Percentiles rank a stretch among this genome's conserved stretches.
Evolutionary conservation across 2,797 vertebrate species (phyloP).

Genomic region (Coregonus sp.): DNA sequence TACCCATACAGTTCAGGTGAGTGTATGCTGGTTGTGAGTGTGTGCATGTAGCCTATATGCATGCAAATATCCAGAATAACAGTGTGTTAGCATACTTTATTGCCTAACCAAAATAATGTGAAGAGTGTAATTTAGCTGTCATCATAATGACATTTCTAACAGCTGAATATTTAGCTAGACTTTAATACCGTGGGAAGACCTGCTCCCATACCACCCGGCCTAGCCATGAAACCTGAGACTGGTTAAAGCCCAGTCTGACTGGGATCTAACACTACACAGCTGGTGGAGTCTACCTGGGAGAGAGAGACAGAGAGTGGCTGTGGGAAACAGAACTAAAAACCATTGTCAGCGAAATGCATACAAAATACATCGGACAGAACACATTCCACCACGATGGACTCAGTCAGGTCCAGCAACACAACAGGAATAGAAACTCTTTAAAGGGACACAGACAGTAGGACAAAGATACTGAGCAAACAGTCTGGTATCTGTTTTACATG

Average conservation of each 20-base stretch:
- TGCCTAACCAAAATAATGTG: constrained; percentile 11
- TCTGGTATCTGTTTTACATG: not conserved
- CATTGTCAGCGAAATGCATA: too few species aligned
- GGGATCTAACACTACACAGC: not conserved
- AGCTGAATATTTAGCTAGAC: not conserved
- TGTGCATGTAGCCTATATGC: not conserved
- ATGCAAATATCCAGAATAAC: not conserved
- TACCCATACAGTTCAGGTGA: constrained; percentile 44
- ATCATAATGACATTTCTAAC: not conserved
- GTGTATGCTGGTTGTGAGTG: constrained; percentile 16
- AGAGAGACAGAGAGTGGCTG: not conserved
- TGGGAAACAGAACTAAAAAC: not conserved
- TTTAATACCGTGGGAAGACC: not conserved
- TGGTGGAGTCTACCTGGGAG: not conserved
- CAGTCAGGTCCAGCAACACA: not conserved
- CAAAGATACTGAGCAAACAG: not conserved
- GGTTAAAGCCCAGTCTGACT: not conserved
- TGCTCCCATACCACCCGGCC: not conserved
- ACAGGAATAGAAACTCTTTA: not conserved
- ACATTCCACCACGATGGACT: not conserved
- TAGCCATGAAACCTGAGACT: not conserved
- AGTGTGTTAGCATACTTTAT: not conserved
- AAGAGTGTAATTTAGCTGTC: constrained; percentile 20
- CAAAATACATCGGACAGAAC: not conserved
- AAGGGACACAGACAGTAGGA: not conserved